Percentiles rank a stretch among this genome's conserved stretches.
Conservation (phyloP, 1,140 invertebrate species). For the Amyelois transitella region DNA sequence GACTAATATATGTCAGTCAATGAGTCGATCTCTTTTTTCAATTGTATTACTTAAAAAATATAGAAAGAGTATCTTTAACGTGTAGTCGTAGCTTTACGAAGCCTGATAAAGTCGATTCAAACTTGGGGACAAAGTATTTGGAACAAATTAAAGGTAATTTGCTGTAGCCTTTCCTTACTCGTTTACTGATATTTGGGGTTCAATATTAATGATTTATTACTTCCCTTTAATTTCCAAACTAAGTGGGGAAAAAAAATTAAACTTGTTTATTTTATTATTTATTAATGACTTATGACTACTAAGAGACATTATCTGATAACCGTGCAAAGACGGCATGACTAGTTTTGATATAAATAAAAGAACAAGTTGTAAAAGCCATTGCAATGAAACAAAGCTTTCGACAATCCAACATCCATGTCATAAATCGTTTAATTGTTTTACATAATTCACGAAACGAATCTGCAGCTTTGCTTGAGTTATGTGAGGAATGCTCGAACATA, state of each 20-base stretch:
- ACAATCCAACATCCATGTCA: slow-evolving; percentile 1
- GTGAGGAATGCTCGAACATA: background rate
- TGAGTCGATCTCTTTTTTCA: too few species aligned
- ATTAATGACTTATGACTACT: too few species aligned
- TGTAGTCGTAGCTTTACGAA: background rate
- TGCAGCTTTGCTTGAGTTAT: background rate
- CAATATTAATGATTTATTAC: background rate
- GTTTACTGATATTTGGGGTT: background rate
- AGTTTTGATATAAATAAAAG: too few species aligned
- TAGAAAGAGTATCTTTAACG: background rate
- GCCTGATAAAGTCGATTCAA: background rate
- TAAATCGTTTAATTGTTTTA: slow-evolving; percentile 22
- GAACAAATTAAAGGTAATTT: background rate
- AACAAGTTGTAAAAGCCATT: slow-evolving; percentile 2
- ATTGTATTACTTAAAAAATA: too few species aligned
- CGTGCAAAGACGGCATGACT: too few species aligned
- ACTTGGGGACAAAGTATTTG: background rate
- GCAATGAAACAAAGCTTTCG: background rate
- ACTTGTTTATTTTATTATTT: too few species aligned
- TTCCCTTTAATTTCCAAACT: background rate
- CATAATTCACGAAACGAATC: slow-evolving; percentile 11
- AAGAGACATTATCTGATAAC: too few species aligned
- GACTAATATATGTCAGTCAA: too few species aligned
- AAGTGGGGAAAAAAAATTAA: too few species aligned
- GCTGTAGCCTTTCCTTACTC: background rate